phyloP scores from a whole-genome alignment of 2,113 vertebrate species.

The Grammomys dolichurus region DNA sequence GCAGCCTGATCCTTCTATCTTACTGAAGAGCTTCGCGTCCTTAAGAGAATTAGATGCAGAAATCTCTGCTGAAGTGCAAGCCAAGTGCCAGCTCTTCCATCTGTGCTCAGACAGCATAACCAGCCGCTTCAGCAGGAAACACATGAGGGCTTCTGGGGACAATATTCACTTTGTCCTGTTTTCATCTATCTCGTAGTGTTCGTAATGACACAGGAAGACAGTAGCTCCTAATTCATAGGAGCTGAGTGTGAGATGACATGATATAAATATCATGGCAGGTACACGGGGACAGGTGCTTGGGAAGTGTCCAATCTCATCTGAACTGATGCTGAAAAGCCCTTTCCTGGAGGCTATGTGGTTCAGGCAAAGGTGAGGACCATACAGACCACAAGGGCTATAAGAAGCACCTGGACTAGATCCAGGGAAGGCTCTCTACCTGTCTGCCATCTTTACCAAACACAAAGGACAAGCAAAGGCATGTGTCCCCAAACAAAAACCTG shows the following conservation, averaged over 20 bases:
- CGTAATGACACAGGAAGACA: background rate
- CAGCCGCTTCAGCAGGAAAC: background rate
- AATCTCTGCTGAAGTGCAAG: background rate
- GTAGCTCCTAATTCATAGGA: background rate
- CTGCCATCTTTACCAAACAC: background rate
- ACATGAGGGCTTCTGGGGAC: background rate
- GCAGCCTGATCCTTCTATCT: background rate
- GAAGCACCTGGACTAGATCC: fast-evolving
- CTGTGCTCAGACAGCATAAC: background rate
- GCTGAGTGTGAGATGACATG: background rate
- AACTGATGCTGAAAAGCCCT: background rate
- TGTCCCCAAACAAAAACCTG: background rate
- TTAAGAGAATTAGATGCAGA: background rate
- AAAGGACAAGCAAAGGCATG: background rate
- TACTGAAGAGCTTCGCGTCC: background rate
- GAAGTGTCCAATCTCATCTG: background rate
- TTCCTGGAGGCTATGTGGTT: background rate
- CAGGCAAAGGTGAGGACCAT: fast-evolving
- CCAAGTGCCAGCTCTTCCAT: background rate
- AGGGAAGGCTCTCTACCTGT: background rate
- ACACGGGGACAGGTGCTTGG: background rate
- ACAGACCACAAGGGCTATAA: background rate
- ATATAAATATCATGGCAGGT: background rate
- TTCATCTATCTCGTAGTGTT: background rate
- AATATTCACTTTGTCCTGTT: background rate